Base-by-base conservation (phyloP, 2,888 invertebrate species). In the Rosalia funebris region DNA sequence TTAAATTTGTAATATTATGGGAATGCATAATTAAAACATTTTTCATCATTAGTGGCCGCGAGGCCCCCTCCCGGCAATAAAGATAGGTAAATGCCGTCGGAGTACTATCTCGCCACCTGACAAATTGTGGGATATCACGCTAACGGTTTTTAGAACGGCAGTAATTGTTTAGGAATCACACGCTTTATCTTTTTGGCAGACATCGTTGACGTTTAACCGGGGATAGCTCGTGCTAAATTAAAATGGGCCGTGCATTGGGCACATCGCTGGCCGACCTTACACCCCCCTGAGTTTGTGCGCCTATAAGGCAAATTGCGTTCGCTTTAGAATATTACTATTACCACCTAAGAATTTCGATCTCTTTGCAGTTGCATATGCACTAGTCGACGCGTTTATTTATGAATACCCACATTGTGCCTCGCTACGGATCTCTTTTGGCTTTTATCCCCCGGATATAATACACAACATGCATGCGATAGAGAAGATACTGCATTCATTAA, bases 11-110 rank as follows among this genome's bases (percentile, higher is more conserved):
- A 74, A 75, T 75, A 76, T 75, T 75, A 74, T 72, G 72, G 76
- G 77, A 77, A 78, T 76, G 77, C 73, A 79, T 79, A 79, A 79
- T 79, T 80, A 80, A 78, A 80, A 77, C 77, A 79, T 80, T 76
- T 76, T 78, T 79, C 77, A 77, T 78, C 78, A 77, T 77, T 77
- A 77, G 60, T 59, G 69, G 70, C 70, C 50, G 57, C 46, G 46
- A 47, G 63, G 59, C 56, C 61, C 63, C 59, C 39, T 62, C 60
- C 56, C 57, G 57, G 62, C 57, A 50, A 48, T 60, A 65, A 59
- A 57, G 69, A 64, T 71, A 66, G 65, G 63, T 63, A 65, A 66
- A 60, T 55, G 60, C 64, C 62, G 60, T 60, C 62, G 41, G 56
- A 60, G 44, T 61, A 61, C 61, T 66, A 62, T 61, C 59, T 60